Base-by-base conservation (phyloP, 2,888 invertebrate species). In the Andrena bucephala region DNA sequence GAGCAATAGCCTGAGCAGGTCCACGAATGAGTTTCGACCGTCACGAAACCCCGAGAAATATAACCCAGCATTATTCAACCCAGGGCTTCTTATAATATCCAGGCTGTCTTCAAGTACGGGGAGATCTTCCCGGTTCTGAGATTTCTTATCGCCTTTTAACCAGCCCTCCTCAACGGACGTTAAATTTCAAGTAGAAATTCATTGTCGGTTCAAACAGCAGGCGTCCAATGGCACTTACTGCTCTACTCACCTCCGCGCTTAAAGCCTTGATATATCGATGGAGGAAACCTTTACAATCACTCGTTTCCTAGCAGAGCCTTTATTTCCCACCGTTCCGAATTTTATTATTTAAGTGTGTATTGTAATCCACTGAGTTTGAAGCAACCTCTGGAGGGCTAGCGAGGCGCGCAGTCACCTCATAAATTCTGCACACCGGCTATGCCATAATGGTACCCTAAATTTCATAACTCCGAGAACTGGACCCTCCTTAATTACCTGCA, bases 31-130 rank as follows among this genome's bases (percentile, higher is more conserved):
- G 66, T 84, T 85, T 87, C 75, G 77, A 62, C 36, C 62, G 65
- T 65, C 70, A 77, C 81, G 83, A 81, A 84, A 79, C 78, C 82
- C 57, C 54, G 71, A 86, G 85, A 91, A 90, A 91, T 91, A 92
- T 91, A 87, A 84, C 87, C 87, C 71, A 73, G 77, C 88, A 92
- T 92, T 91, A 92, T 88, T 92, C 91, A 92, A 87, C 85, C 85
- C 86, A 84, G 85, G 90, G 89, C 91, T 91, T 90, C 91, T 92
- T 91, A 91, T 92, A 92, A 92, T 89, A 90, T 91, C 89, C 81
- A 87, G 85, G 85, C 88, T 87, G 85, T 90, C 90, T 89, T 90
- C 90, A 78, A 78, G 86, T 84, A 80, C 79, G 65, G 72, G 63
- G 80, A 85, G 75, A 75, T 83, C 71, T 54, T 57, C 42, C 50